Percentiles rank a stretch among this genome's conserved stretches.
Conservation (phyloP, 2,113 vertebrate genomes). For the Hipposideros armiger region DNA sequence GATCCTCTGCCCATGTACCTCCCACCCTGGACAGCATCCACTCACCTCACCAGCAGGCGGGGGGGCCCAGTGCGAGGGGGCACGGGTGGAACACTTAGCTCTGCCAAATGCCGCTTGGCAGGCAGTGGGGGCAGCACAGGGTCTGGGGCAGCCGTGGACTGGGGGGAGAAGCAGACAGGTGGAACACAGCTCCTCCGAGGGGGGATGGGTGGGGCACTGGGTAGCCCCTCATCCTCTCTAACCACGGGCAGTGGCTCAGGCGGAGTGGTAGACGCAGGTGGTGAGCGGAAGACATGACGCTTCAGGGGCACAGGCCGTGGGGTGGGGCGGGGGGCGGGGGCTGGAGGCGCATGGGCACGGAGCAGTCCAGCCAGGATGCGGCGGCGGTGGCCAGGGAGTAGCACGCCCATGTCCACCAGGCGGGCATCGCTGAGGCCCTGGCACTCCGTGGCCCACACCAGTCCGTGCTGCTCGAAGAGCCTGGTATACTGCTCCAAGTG, state of each 20-base stretch:
- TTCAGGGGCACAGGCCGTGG: conserved; percentile 89
- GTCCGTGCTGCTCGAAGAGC: conserved; percentile 86
- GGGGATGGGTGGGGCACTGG: conserved; percentile 90
- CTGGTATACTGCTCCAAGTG: conserved; percentile 93
- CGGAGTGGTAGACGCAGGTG: neutral
- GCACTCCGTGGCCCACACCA: conserved; percentile 88
- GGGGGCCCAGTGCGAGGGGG: conserved; percentile 78
- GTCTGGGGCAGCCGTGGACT: neutral
- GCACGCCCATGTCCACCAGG: conserved; percentile 90
- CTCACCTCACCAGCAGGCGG: conserved; percentile 71
- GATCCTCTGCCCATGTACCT: neutral
- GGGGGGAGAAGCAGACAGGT: conserved; percentile 83
- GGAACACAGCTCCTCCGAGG: conserved; percentile 91
- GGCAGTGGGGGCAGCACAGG: conserved; percentile 86
- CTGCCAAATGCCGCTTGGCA: conserved; percentile 86
- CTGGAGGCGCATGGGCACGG: conserved; percentile 81
- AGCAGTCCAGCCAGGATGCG: conserved; percentile 93
- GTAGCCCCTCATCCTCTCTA: fast-evolving
- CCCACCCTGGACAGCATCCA: conserved; percentile 48
- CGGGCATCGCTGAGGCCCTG: conserved; percentile 85
- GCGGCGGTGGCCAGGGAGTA: conserved; percentile 92
- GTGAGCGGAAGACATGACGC: conserved; percentile 88
- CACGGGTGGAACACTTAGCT: conserved; percentile 72
- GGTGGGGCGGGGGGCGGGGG: neutral
- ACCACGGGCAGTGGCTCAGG: fast-evolving